Evolutionary conservation across 2,888 invertebrate species (phyloP), one percentile per base, ranked within the genome.

Genomic region (Rhingia campestris): DNA sequence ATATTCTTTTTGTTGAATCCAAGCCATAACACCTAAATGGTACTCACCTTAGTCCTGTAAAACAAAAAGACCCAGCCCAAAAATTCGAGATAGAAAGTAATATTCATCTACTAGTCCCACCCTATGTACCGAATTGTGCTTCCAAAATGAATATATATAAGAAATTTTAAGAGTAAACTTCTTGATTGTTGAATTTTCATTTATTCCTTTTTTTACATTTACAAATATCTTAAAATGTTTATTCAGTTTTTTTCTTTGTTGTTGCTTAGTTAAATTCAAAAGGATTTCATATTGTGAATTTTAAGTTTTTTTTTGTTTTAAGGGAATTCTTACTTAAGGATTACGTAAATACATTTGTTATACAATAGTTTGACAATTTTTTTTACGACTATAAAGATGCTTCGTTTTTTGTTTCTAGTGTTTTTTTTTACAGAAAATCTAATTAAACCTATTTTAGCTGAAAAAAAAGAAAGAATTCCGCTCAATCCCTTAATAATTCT

Each of bases 151-250:
- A 12, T 39, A 10, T 10, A 45, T 51, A 43, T 4, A 59, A 43
- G 30, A 39, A 53, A 51, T 41, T 3, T 45, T 64, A 66, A 51
- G 35, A 79, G 43, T 41, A 22, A 10, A 64, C 7, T 56, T 63
- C 66, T 75, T 69, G 53, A 76, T 72, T 69, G 22, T 85, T 10
- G 66, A 81, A 70, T 79, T 81, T 53, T 79, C 77, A 67, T 86
- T 79, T 77, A 82, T 86, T 67, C 54, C 47, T 58, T 73, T 74
- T 64, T 66, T 77, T 86, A 86, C 81, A 86, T 70, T 81, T 77
- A 81, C 81, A 81, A 75, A 70, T 75, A 69, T 69, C 43, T 74
- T 67, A 53, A 54, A 56, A 49, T 70, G 67, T 73, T 35, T 32
- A 33, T 32, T 56, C 54, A 58, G 9, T 72, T 72, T 45, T 63